Base-by-base conservation (phyloP, 1,140 invertebrate genomes). In the Rhagoletis pomonella region DNA sequence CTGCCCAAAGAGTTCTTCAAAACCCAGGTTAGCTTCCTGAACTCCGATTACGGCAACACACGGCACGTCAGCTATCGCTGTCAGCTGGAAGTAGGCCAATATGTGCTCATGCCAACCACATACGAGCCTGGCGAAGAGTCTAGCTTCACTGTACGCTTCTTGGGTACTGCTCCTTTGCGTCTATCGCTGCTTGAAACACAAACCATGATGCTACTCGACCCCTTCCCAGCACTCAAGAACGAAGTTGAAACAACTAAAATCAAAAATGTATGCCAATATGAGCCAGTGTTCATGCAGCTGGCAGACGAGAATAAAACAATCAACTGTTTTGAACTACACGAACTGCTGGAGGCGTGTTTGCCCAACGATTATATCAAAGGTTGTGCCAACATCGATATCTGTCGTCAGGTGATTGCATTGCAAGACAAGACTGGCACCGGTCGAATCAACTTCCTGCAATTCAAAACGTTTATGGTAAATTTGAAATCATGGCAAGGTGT, bases 291-390 rank as follows among this genome's bases (percentile, higher is more conserved):
- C 91, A 93, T 98, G 73, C 97, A 98, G 91, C 93, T 98, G 84
- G 97, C 97, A 0, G 97, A 98, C 92, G 97, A 98, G 92, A 96
- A 96, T 89, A 93, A 93, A 91, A 97, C 97, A 1, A 97, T 99
- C 65, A 98, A 98, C 90, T 96, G 97, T 9, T 99, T 98, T 90
- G 97, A 98, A 92, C 94, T 99, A 12, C 97, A 98, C 92, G 98
- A 99, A 93, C 93, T 98, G 19, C 93, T 99, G 14, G 97, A 98
- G 91, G 97, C 97, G 12, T 98, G 97, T 94, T 94, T 99, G 88
- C 98, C 97, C 5, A 98, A 99, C 94, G 97, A 99, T 94, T 98
- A 98, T 90, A 98, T 99, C 84, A 98, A 98, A 92, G 98, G 97
- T 88, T 98, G 97, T 93, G 97, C 97, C 0, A 98, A 96, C 62